These are phyloP conservation scores for Neogale vison DNA, from an alignment of 2,113 vertebrate genomes.

Conservation along the genomic window DNA sequence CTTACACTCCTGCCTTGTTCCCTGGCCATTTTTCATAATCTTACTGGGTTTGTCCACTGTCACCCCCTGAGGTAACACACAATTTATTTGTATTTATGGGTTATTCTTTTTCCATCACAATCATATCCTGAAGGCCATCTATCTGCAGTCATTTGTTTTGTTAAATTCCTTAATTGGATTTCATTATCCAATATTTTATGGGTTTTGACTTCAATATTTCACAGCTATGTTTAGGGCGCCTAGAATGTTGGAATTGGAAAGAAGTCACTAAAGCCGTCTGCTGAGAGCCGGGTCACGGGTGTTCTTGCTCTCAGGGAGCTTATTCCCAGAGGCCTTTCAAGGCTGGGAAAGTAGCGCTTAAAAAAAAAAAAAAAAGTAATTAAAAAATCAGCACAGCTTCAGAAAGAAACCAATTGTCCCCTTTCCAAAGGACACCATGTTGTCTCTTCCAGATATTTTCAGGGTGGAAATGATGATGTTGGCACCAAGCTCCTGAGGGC, in stretches of 20 bases:
- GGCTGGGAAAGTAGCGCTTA: not conserved
- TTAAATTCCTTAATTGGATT: conserved; percentile 21
- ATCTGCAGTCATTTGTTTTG: not conserved
- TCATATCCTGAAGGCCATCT: not conserved
- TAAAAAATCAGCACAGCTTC: not conserved
- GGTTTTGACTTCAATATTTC: not conserved
- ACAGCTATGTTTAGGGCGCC: not conserved
- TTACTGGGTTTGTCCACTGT: conserved; percentile 8
- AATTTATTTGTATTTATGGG: not conserved
- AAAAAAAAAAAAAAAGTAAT: not conserved
- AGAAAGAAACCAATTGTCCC: not conserved
- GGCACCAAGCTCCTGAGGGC: not conserved
- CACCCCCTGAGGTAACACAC: not conserved
- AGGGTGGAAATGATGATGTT: not conserved
- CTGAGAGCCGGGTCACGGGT: not conserved
- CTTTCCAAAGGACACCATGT: not conserved
- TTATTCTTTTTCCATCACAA: not conserved
- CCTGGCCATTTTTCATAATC: conserved; percentile 33
- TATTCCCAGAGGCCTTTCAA: not conserved
- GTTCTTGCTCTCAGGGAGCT: too few relatives aligned
- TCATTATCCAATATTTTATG: not conserved
- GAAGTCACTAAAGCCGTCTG: fast-evolving
- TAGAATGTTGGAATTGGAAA: not conserved
- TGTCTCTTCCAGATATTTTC: not conserved
- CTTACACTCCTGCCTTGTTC: not conserved